phyloP scores from a whole-genome alignment of 2,113 vertebrate genomes.

The Sinocyclocheilus anophthalmus region DNA sequence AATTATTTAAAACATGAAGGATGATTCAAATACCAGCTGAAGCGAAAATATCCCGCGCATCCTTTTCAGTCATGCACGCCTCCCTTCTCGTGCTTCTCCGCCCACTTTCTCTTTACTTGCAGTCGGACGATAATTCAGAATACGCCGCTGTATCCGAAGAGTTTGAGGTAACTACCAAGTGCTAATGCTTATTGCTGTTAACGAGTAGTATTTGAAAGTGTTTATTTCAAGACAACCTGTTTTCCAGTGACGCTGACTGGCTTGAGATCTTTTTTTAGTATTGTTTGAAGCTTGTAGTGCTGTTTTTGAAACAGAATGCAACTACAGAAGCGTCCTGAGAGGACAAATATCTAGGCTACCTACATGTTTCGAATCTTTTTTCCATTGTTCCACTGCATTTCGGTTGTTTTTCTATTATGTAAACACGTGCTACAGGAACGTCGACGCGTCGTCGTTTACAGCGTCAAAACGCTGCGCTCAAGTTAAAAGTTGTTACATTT shows the following conservation, averaged over 20 bases:
- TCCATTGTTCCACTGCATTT: neutral
- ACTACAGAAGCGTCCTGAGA: neutral
- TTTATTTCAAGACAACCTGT: neutral
- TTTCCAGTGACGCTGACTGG: neutral
- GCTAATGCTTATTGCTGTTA: neutral
- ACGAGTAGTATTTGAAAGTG: neutral
- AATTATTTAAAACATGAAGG: no score
- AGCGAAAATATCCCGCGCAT: neutral
- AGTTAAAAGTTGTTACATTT: neutral
- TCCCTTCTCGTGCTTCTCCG: neutral
- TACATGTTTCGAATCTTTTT: neutral
- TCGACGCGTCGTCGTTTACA: neutral
- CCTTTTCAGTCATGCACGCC: neutral
- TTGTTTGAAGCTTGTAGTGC: neutral
- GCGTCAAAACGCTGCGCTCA: no score
- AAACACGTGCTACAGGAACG: neutral
- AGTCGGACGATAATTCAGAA: neutral
- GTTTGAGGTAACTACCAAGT: neutral
- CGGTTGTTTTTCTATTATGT: neutral
- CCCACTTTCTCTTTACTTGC: neutral
- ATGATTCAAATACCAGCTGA: no score
- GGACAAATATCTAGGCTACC: neutral
- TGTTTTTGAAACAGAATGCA: neutral
- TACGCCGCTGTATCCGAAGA: neutral
- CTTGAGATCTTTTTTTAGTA: neutral